Evolutionary conservation across 2,888 invertebrate genomes (phyloP).

Genomic region (Laspeyria flexula): DNA sequence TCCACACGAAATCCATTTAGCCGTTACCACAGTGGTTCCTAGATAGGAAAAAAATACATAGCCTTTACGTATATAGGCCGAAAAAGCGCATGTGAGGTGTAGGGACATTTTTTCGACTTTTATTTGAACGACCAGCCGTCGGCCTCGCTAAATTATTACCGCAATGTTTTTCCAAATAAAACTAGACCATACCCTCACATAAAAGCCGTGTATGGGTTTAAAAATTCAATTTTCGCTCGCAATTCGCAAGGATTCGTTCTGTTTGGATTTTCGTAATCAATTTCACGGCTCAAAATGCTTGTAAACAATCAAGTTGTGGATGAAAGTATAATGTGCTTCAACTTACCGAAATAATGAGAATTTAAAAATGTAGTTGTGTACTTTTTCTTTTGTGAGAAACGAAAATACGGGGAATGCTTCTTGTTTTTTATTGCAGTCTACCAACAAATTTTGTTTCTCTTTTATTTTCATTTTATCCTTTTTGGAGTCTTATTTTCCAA

Average conservation of each 20-base stretch:
- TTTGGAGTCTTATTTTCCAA: no score
- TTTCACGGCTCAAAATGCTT: slow-evolving; percentile 47
- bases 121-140: slow-evolving; percentile 39
- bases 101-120: slow-evolving; percentile 39
- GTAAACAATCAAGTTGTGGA: slow-evolving; percentile 47
- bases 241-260: slow-evolving; percentile 42
- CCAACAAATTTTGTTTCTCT: slow-evolving; percentile 20
- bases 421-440: slow-evolving; percentile 36
- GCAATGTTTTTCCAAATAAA: slow-evolving; percentile 59
- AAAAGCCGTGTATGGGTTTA: slow-evolving; percentile 57
- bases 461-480: slow-evolving; percentile 23
- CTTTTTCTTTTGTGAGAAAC: slow-evolving; percentile 32
- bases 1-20: slow-evolving; percentile 59
- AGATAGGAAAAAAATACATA: slow-evolving; percentile 44
- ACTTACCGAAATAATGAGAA: slow-evolving; percentile 56
- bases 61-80: slow-evolving; percentile 29
- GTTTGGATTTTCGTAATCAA: slow-evolving; percentile 56
- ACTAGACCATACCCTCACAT: slow-evolving; percentile 45
- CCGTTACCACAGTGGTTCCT: slow-evolving; percentile 43
- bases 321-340: slow-evolving; percentile 47
- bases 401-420: slow-evolving; percentile 36
- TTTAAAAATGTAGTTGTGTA: slow-evolving; percentile 56
- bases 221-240: slow-evolving; percentile 60
- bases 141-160: slow-evolving; percentile 59
- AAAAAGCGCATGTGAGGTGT: slow-evolving; percentile 35